These are phyloP conservation scores for Agrochola lota DNA, from an alignment of 2,888 invertebrate genomes.

Conservation along the genomic window DNA sequence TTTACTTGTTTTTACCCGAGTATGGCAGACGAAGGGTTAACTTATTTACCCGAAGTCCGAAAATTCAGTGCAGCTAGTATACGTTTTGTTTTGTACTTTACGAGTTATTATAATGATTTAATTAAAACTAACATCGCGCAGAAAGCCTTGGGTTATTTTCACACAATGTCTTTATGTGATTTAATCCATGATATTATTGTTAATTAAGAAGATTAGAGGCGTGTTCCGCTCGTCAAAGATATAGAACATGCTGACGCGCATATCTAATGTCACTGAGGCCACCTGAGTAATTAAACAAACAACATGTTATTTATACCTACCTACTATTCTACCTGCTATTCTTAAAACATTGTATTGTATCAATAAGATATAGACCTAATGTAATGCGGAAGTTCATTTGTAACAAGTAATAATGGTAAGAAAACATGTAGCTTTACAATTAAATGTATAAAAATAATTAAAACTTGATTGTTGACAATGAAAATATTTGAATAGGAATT, in stretches of 20 bases:
- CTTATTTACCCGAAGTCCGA: neutral
- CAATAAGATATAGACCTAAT: slow-evolving; percentile 40
- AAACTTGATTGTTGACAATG: slow-evolving; percentile 7
- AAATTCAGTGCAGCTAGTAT: neutral
- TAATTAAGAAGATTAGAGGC: slow-evolving; percentile 40
- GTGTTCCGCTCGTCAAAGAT: slow-evolving; percentile 37
- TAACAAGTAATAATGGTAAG: slow-evolving; percentile 7
- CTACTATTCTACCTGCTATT: slow-evolving; percentile 11
- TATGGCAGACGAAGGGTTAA: slow-evolving; percentile 1
- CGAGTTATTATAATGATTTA: neutral
- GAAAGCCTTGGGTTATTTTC: slow-evolving; percentile 2
- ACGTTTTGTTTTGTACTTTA: neutral
- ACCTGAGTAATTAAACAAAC: slow-evolving; percentile 17
- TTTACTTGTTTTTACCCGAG: slow-evolving; percentile 4
- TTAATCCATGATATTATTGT: slow-evolving; percentile 22
- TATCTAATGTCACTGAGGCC: slow-evolving; percentile 40
- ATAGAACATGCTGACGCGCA: slow-evolving; percentile 10
- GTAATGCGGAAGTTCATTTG: slow-evolving; percentile 33
- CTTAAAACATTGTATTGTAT: slow-evolving; percentile 38
- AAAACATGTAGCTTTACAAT: slow-evolving; percentile 1
- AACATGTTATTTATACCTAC: slow-evolving; percentile 24
- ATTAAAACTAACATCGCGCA: neutral
- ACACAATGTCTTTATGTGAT: slow-evolving; percentile 12
- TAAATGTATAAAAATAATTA: slow-evolving; percentile 7
- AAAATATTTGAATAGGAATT: slow-evolving; percentile 34